Conservation (phyloP, 2,888 invertebrate genomes). For the Ceriagrion tenellum region DNA sequence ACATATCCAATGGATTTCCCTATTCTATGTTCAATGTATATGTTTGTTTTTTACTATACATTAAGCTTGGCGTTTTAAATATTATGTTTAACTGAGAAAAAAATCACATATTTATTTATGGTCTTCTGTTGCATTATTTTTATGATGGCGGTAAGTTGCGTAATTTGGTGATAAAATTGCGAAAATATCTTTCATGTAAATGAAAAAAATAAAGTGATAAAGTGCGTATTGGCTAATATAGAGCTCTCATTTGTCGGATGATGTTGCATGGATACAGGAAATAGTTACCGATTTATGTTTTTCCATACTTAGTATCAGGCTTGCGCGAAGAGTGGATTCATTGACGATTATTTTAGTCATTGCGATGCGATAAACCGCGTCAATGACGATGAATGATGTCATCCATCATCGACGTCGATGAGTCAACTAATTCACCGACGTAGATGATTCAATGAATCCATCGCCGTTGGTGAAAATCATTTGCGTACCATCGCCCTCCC, state of each 20-base stretch:
- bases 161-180: background rate
- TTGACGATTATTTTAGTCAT: no score
- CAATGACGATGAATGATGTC: no score
- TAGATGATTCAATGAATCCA: no score
- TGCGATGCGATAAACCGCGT: no score
- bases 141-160: background rate
- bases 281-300: no score
- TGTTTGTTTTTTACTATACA: background rate
- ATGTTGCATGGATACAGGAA: no score
- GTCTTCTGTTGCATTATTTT: background rate
- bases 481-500: no score
- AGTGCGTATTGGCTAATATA: background rate
- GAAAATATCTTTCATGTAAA: background rate
- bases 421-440: no score
- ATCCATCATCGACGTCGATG: no score
- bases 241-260: background rate
- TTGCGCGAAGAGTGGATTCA: no score
- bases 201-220: background rate
- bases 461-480: no score
- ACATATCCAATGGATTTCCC: background rate
- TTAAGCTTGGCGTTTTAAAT: background rate
- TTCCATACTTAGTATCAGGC: no score
- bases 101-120: background rate
- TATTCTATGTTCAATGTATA: constrained; percentile 6
- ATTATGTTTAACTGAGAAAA: background rate